Percentiles rank a stretch among this genome's conserved stretches.
phyloP scores from a whole-genome alignment of 2,113 vertebrate species.

The Ginglymostoma cirratum region DNA sequence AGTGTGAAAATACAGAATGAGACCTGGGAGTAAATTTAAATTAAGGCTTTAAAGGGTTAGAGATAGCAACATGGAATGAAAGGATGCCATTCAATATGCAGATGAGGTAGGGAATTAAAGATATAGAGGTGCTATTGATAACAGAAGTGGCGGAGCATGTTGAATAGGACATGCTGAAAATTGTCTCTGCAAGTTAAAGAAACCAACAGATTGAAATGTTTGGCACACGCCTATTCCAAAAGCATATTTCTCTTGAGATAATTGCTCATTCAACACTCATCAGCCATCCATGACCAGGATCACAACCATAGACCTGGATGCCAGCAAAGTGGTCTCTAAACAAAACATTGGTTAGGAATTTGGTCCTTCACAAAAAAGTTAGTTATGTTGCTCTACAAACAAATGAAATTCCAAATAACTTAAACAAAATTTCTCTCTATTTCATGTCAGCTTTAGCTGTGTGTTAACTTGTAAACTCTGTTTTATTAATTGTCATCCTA shows the following conservation, averaged over 20 bases:
- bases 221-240: neutral
- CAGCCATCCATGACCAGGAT: neutral
- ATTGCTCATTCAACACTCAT: neutral
- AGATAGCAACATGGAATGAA: neutral
- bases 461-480: constrained; percentile 32
- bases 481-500: constrained; percentile 44
- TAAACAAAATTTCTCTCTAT: neutral
- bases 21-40: neutral
- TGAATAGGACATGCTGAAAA: neutral
- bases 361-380: neutral
- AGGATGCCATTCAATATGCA: neutral
- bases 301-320: neutral
- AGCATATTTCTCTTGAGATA: neutral
- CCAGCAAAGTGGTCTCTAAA: neutral
- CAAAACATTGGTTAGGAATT: neutral
- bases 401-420: neutral
- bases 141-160: neutral
- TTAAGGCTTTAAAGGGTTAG: neutral
- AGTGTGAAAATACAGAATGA: neutral
- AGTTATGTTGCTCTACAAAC: neutral
- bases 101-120: neutral
- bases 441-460: neutral
- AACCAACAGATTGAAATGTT: neutral
- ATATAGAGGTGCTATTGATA: neutral
- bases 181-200: neutral